phyloP scores from a whole-genome alignment of 2,113 vertebrate genomes.

The Triplophysa rosa region DNA sequence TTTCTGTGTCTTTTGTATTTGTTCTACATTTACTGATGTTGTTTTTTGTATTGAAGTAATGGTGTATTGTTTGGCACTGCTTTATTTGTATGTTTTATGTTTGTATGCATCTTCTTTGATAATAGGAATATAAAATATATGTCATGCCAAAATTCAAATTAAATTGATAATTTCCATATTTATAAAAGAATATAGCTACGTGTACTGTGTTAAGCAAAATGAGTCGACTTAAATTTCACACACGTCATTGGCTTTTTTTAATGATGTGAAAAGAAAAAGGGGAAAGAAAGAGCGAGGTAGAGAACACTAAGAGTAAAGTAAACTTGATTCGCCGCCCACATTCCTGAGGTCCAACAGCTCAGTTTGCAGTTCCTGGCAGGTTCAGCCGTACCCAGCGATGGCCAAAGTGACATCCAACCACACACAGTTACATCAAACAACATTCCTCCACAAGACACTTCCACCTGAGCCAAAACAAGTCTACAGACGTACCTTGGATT shows the following conservation, averaged over 20 bases:
- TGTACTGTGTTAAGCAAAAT: too few relatives aligned
- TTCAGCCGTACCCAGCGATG: slow-evolving; percentile 8
- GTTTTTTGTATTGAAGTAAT: too few relatives aligned
- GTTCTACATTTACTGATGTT: too few relatives aligned
- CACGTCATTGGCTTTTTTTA: not conserved
- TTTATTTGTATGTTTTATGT: too few relatives aligned
- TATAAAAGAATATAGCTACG: too few relatives aligned
- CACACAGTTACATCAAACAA: slow-evolving; percentile 38
- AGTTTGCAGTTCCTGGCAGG: slow-evolving; percentile 30
- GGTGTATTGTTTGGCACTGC: too few relatives aligned
- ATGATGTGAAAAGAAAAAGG: not conserved
- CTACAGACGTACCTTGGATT: slow-evolving; percentile 85
- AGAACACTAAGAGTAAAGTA: slow-evolving; percentile 48
- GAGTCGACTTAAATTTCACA: too few relatives aligned
- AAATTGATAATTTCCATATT: too few relatives aligned
- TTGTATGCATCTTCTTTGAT: too few relatives aligned
- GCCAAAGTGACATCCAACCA: slow-evolving; percentile 27
- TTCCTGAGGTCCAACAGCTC: slow-evolving; percentile 59
- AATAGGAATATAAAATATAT: too few relatives aligned
- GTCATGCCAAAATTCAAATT: too few relatives aligned
- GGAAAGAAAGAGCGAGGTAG: slow-evolving; percentile 9
- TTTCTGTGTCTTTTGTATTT: too few relatives aligned
- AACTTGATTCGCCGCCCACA: slow-evolving; percentile 62
- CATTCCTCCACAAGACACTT: not conserved
- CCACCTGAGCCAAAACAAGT: slow-evolving; percentile 3